Evolutionary conservation across 1,140 invertebrate species (phyloP).

Genomic region (Agrilus planipennis): DNA sequence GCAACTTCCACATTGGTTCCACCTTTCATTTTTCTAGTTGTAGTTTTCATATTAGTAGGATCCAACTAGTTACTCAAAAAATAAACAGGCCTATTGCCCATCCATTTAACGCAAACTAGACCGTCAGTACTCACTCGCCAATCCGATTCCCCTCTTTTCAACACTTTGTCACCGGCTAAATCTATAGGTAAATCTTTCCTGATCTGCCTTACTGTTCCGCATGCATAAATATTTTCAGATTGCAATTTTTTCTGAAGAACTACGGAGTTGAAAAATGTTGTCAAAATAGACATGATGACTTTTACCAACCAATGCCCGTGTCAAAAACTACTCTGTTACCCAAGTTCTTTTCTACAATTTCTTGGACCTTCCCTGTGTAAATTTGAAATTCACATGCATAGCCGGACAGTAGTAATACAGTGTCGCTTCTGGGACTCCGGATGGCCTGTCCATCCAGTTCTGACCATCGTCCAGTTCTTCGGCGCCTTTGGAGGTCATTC

Average conservation of each 20-base stretch:
- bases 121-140: conserved; percentile 27
- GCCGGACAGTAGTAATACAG: no score
- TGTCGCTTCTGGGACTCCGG: no score
- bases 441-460: no score
- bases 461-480: no score
- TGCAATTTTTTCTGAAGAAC: neutral
- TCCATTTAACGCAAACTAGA: conserved; percentile 31
- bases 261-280: neutral
- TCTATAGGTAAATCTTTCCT: neutral
- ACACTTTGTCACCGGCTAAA: conserved; percentile 24
- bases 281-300: conserved; percentile 2
- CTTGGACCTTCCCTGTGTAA: no score
- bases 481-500: no score
- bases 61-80: conserved; percentile 33
- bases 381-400: no score
- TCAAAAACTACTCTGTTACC: conserved; percentile 26
- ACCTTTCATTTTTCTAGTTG: conserved; percentile 7
- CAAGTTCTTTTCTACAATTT: conserved; percentile 27
- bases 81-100: conserved; percentile 30
- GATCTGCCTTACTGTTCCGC: neutral
- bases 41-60: neutral
- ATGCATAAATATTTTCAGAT: neutral
- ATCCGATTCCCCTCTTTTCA: conserved; percentile 29
- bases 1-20: conserved; percentile 17
- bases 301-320: conserved; percentile 14